Evolutionary conservation across 1,140 invertebrate species (phyloP).

Genomic region (Orchestia grillus): DNA sequence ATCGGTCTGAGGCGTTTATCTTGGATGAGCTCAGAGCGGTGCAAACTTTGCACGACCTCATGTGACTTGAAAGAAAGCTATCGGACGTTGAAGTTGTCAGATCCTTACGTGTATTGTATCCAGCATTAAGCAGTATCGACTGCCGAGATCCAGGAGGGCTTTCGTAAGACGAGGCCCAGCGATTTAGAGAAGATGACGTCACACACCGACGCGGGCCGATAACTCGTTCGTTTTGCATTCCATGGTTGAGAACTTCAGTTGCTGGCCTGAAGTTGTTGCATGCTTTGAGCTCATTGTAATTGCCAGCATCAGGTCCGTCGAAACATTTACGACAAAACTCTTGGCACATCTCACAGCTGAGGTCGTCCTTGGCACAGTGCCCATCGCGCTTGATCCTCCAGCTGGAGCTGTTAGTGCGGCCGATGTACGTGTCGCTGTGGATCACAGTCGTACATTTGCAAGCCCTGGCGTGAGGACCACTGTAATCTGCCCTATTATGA

Average conservation of each 20-base stretch:
- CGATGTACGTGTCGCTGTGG: constrained; percentile 34
- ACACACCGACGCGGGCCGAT: neutral
- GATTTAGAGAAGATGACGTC: neutral
- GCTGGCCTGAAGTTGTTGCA: constrained; percentile 3
- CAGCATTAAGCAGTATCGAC: neutral
- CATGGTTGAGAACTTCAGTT: neutral
- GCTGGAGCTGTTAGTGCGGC: neutral
- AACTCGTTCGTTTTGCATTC: neutral
- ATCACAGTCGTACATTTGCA: constrained; percentile 7
- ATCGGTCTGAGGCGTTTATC: neutral
- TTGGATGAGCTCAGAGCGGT: neutral
- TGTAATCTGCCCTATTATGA: constrained; percentile 7
- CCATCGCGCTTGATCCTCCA: neutral
- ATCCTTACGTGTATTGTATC: neutral
- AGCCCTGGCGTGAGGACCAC: neutral
- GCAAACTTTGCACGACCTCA: constrained; percentile 42
- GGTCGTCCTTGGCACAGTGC: neutral
- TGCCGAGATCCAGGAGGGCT: neutral
- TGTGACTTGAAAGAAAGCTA: constrained; percentile 10
- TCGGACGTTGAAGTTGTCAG: constrained; percentile 3
- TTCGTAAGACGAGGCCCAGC: constrained; percentile 12
- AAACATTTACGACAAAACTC: neutral
- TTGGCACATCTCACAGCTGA: neutral
- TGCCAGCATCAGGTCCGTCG: neutral
- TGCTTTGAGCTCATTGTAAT: neutral